phyloP scores from a whole-genome alignment of 2,797 vertebrate genomes.

The Phataginus tricuspis region DNA sequence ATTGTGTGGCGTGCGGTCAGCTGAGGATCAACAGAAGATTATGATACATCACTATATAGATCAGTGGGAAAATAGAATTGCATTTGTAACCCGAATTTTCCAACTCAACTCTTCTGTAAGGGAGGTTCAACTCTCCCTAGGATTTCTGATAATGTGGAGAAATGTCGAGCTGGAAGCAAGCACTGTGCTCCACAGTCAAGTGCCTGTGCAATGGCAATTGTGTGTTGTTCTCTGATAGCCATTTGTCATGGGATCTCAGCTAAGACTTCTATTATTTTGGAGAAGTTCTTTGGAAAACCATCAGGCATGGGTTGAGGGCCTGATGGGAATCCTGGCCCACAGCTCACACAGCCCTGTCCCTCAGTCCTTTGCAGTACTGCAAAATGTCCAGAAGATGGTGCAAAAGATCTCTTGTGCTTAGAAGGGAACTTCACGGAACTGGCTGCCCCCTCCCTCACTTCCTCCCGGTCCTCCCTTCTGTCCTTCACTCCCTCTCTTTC shows the following conservation, averaged over 20 bases:
- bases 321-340: rapidly evolving
- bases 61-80: background rate
- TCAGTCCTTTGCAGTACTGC: background rate
- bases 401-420: no score
- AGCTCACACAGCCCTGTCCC: rapidly evolving
- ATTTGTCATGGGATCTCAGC: background rate
- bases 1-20: background rate
- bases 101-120: background rate
- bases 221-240: background rate
- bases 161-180: background rate
- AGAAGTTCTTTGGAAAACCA: background rate
- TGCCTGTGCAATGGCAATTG: background rate
- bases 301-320: background rate
- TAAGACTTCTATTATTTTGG: background rate
- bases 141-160: background rate
- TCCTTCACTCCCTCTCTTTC: background rate
- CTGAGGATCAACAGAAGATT: background rate
- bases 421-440: background rate
- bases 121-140: background rate
- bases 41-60: rapidly evolving
- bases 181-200: rapidly evolving
- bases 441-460: background rate
- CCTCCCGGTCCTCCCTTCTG: background rate
- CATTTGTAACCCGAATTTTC: background rate
- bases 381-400: background rate